phyloP scores from a whole-genome alignment of 2,113 vertebrate species.

The Nansenia antarctica region DNA sequence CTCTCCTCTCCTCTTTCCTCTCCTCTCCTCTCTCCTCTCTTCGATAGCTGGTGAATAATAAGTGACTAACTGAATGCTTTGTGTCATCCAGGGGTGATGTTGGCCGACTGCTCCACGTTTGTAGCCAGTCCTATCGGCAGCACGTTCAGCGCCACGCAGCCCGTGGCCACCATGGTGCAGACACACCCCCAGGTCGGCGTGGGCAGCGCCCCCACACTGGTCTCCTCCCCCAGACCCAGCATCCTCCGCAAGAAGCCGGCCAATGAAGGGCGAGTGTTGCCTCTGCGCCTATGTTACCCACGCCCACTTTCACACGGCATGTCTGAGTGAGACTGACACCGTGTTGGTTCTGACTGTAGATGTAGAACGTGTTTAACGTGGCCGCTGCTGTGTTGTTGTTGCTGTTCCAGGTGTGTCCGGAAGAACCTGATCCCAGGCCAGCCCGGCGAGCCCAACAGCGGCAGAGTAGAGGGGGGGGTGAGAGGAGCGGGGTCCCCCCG shows the following conservation, averaged over 20 bases:
- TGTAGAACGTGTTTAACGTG: background rate
- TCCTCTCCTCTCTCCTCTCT: no score
- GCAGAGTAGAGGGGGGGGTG: slow-evolving; percentile 83
- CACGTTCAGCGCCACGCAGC: slow-evolving; percentile 86
- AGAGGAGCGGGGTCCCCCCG: slow-evolving; percentile 90
- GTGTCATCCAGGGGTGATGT: slow-evolving; percentile 75
- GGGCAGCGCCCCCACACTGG: slow-evolving; percentile 83
- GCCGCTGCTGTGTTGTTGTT: background rate
- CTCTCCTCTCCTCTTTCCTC: no score
- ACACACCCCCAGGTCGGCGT: slow-evolving; percentile 87
- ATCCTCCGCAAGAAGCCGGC: slow-evolving; percentile 97
- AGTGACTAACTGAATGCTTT: no score
- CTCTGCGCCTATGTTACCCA: no score
- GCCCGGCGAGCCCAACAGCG: slow-evolving; percentile 79
- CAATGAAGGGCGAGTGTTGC: slow-evolving; percentile 91
- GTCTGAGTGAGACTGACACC: no score
- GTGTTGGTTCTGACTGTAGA: background rate
- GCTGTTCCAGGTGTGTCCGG: slow-evolving; percentile 84
- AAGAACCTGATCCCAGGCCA: slow-evolving; percentile 93
- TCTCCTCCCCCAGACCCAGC: slow-evolving; percentile 94
- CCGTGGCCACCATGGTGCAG: slow-evolving; percentile 91
- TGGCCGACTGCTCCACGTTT: slow-evolving; percentile 90
- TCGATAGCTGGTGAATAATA: no score
- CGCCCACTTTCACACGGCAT: no score
- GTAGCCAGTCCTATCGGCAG: slow-evolving; percentile 91